These are phyloP conservation scores for Drosophila basisetae DNA, from an alignment of 2,888 invertebrate genomes.

Conservation along the genomic window DNA sequence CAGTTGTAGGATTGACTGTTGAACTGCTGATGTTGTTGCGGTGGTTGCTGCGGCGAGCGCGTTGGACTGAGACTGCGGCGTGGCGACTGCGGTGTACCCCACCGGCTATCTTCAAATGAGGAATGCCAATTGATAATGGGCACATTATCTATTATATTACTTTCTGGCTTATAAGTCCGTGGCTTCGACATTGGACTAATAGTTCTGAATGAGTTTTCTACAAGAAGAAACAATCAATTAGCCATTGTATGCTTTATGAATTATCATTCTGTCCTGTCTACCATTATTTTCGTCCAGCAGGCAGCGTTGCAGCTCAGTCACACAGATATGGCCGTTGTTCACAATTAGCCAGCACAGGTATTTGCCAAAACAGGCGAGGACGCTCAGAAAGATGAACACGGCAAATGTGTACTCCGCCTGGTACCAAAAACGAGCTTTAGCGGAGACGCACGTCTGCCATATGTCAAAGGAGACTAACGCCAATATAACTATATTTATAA, in stretches of 20 bases:
- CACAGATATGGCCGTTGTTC: conserved; percentile 84
- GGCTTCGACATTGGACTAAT: conserved; percentile 47
- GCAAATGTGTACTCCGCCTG: conserved; percentile 85
- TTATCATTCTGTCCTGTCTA: conserved; percentile 17
- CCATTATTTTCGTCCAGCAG: conserved; percentile 86
- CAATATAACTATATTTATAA: conserved; percentile 77
- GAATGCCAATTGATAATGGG: conserved; percentile 85
- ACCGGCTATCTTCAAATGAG: conserved; percentile 84
- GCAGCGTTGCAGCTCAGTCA: conserved; percentile 86
- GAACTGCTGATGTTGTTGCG: conserved; percentile 51
- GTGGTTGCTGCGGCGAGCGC: conserved; percentile 59
- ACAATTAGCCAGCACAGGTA: conserved; percentile 85
- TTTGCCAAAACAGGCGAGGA: conserved; percentile 86
- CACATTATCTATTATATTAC: conserved; percentile 59
- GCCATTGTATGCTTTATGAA: not conserved
- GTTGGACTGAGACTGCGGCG: conserved; percentile 78
- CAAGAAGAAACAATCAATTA: not conserved
- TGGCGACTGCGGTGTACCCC: conserved; percentile 80
- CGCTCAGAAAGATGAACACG: conserved; percentile 86
- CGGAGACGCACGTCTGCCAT: conserved; percentile 73
- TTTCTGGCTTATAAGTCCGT: conserved; percentile 41
- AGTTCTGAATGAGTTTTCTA: conserved; percentile 79
- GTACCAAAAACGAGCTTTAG: conserved; percentile 78
- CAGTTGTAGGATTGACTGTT: conserved; percentile 69
- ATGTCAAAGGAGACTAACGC: conserved; percentile 80